Conservation (phyloP, 2,888 invertebrate species). For the Rosalia funebris region DNA sequence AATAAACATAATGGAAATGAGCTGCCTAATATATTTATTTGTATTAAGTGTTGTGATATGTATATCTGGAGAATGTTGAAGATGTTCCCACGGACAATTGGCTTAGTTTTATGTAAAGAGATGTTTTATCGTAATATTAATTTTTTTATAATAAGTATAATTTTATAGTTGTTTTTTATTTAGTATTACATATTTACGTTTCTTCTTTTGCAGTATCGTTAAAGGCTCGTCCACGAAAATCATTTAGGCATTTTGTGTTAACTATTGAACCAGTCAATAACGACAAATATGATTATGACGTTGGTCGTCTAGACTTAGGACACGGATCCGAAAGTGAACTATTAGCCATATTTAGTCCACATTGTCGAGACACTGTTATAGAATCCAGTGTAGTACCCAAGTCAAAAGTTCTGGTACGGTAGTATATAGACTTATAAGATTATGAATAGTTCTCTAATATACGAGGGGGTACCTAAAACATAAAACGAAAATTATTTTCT, state of each 20-base stretch:
- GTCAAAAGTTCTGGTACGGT: slow-evolving; percentile 71
- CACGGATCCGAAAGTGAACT: slow-evolving; percentile 72
- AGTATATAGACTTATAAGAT: no score
- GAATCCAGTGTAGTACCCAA: slow-evolving; percentile 82
- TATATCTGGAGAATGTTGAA: no score
- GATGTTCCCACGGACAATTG: no score
- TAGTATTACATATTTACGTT: no score
- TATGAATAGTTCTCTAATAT: background rate
- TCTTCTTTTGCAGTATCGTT: slow-evolving; percentile 43
- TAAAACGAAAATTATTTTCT: no score
- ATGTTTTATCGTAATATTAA: no score
- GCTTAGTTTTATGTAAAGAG: no score
- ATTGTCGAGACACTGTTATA: slow-evolving; percentile 82
- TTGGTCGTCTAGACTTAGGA: slow-evolving; percentile 74
- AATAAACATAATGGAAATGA: no score
- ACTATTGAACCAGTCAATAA: slow-evolving; percentile 68
- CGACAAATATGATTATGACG: slow-evolving; percentile 54
- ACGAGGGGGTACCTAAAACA: background rate
- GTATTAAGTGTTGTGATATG: no score
- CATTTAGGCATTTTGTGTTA: slow-evolving; percentile 46
- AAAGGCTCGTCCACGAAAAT: slow-evolving; percentile 31
- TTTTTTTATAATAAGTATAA: no score
- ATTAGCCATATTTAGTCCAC: slow-evolving; percentile 76
- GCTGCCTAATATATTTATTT: no score
- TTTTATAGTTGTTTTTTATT: no score